Evolutionary conservation across 2,113 vertebrate species (phyloP).

Genomic region (Narcine bancroftii): DNA sequence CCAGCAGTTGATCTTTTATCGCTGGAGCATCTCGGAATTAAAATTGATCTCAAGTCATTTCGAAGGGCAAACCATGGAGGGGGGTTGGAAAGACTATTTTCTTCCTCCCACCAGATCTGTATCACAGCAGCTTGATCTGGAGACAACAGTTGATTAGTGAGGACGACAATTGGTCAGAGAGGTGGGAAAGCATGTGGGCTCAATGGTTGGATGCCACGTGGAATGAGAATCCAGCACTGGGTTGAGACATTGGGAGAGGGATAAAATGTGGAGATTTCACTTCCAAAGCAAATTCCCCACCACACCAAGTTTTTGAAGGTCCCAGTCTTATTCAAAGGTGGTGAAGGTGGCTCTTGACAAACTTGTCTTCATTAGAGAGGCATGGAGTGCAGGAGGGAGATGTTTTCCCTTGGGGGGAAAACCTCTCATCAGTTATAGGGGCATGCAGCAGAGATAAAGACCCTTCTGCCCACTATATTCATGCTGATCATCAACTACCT

Average conservation of each 20-base stretch:
- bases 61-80: neutral
- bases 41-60: neutral
- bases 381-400: too few species aligned
- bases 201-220: neutral
- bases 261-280: neutral
- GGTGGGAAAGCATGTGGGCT: neutral
- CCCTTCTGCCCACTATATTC: too few species aligned
- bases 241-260: neutral
- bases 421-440: too few species aligned
- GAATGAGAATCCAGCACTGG: neutral
- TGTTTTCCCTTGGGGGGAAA: too few species aligned
- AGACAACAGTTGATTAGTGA: neutral
- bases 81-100: neutral
- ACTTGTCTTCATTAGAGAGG: too few species aligned
- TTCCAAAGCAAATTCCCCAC: neutral
- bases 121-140: too few species aligned
- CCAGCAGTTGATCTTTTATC: neutral
- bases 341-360: too few species aligned
- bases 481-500: too few species aligned
- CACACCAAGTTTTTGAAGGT: neutral
- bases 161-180: too few species aligned
- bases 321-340: neutral
- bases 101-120: neutral
- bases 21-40: neutral
- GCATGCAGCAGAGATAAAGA: too few species aligned